These are phyloP conservation scores for Jacana jacana DNA, from an alignment of 2,113 vertebrate species.

Conservation along the genomic window DNA sequence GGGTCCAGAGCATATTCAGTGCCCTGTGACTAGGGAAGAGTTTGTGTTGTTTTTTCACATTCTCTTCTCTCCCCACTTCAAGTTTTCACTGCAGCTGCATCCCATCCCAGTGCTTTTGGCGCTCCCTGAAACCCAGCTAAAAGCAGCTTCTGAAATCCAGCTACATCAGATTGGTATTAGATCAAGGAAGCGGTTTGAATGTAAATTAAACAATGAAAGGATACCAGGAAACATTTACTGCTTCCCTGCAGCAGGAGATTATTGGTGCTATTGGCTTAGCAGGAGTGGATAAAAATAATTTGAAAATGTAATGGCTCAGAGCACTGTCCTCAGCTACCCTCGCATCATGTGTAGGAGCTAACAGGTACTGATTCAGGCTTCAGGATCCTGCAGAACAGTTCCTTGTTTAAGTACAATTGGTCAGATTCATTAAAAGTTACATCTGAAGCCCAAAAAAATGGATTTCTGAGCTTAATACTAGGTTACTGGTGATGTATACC, in stretches of 20 bases:
- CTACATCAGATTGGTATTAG: background rate
- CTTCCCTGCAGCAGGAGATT: background rate
- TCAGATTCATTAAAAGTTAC: background rate
- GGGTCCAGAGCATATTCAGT: background rate
- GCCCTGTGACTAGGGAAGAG: background rate
- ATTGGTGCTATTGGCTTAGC: background rate
- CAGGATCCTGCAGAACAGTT: background rate
- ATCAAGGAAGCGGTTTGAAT: background rate
- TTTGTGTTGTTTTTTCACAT: background rate
- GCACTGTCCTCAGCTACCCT: background rate
- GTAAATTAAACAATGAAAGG: background rate
- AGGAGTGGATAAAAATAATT: background rate
- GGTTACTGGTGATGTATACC: background rate
- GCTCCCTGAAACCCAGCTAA: background rate
- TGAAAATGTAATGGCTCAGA: background rate
- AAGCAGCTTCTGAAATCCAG: background rate
- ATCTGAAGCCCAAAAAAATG: background rate
- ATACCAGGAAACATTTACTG: background rate
- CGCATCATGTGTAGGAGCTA: background rate
- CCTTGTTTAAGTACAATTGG: background rate
- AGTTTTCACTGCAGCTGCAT: background rate
- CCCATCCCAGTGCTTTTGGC: background rate
- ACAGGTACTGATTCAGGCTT: background rate
- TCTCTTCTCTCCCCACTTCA: background rate
- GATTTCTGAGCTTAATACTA: background rate